These are phyloP conservation scores for Pimpla rufipes DNA, from an alignment of 2,888 invertebrate species.

Conservation along the genomic window DNA sequence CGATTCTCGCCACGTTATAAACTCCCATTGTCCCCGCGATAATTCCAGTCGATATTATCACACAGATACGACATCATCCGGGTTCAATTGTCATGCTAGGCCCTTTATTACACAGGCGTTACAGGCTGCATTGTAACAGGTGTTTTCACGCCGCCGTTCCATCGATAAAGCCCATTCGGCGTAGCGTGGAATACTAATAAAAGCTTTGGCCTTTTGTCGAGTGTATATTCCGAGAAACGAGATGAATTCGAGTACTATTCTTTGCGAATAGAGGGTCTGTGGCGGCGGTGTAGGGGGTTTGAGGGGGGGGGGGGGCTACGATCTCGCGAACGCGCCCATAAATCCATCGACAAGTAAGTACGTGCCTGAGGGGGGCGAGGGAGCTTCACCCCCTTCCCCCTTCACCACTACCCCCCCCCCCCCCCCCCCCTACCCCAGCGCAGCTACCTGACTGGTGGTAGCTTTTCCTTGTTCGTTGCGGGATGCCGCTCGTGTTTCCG, in stretches of 20 bases:
- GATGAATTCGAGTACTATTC: constrained; percentile 39
- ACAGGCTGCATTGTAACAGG: neutral
- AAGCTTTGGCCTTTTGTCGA: constrained; percentile 14
- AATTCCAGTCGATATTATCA: neutral
- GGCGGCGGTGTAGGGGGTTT: too few species aligned
- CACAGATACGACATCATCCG: neutral
- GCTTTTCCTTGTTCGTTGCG: constrained; percentile 26
- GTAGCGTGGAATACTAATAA: constrained; percentile 6
- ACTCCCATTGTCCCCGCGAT: too few species aligned
- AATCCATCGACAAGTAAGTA: constrained; percentile 45
- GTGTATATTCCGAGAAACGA: constrained; percentile 17
- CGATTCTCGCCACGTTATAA: too few species aligned
- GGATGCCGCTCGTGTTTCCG: constrained; percentile 41
- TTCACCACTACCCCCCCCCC: too few species aligned
- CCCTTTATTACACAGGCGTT: constrained; percentile 1
- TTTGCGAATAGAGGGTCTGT: neutral
- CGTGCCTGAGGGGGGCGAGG: constrained; percentile 12
- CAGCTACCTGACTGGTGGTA: constrained; percentile 21
- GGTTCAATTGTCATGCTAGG: neutral
- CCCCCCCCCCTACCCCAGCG: too few species aligned
- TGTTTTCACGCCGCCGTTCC: neutral
- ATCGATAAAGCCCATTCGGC: neutral
- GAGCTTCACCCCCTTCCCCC: too few species aligned
- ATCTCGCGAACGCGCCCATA: constrained; percentile 27
- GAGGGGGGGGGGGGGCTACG: neutral